Percentiles rank a stretch among this genome's conserved stretches.
phyloP scores from a whole-genome alignment of 64 coral and sea anemone species.

The Porites lutea region DNA sequence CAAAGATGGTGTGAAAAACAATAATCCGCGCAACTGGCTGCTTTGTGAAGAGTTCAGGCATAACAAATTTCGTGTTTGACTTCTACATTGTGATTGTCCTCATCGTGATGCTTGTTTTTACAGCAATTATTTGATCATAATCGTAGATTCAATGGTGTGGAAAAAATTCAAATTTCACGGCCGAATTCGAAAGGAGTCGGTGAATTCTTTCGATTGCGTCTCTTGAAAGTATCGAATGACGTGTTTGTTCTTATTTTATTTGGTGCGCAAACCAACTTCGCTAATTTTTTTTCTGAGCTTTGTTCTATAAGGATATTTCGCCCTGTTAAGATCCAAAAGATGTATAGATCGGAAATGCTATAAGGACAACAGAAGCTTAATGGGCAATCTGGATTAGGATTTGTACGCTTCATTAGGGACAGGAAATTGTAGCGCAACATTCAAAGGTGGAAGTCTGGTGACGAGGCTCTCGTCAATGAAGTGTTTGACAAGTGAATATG shows the following conservation, averaged over 20 bases:
- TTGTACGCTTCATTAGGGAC: conserved; percentile 63
- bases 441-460: conserved; percentile 75
- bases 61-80: not conserved
- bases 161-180: not conserved
- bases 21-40: conserved; percentile 10
- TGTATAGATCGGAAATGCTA: conserved; percentile 32
- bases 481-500: conserved; percentile 76
- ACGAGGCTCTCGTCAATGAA: conserved; percentile 59
- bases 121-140: conserved; percentile 1
- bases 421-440: conserved; percentile 66
- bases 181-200: not conserved
- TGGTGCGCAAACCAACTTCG: not conserved
- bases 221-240: not conserved
- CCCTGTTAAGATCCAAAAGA: conserved; percentile 18
- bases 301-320: not conserved
- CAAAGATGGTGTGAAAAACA: conserved; percentile 47
- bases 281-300: not conserved
- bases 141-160: not conserved
- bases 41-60: not conserved
- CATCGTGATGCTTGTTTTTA: not conserved
- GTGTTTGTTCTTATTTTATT: not conserved
- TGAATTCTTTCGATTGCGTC: not conserved
- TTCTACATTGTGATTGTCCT: not conserved
- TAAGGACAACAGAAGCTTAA: conserved; percentile 7
- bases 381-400: conserved; percentile 32